Base-by-base conservation (phyloP, 2,113 vertebrate genomes). In the Puffinus mauretanicus region DNA sequence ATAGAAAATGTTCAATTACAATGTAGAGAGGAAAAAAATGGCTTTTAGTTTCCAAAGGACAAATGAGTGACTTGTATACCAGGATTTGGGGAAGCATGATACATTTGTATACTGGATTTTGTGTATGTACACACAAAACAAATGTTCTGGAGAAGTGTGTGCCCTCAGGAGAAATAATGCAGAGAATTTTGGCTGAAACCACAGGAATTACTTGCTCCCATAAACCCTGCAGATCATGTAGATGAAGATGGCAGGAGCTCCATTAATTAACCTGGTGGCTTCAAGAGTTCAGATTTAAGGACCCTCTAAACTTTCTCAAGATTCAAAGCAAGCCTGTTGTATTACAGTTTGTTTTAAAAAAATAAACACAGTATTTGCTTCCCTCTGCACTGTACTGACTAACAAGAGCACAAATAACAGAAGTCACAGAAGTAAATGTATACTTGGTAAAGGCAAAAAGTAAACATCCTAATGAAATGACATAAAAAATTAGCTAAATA, bases 181-280 rank as follows among this genome's bases (percentile, higher is more conserved):
- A 95, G 60, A 90, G 84, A 88, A 95, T 93, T 94, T 90, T 65
- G 82, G 89, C 93, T 95, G 93, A 95, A 97, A 86, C 15, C 73
- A 93, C 26, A 83, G 70, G 62, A 90, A 82, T 55, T 2, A 79
- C 27, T 90, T 77, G 66, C 46, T 89, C 89, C 86, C 64, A 75
- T 55, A 95, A 88, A 58, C 51, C 49, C 65, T 58, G 72, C 12
- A 82, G 27, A 83, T 75, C 47, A 60, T 3, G 16, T 20, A 81
- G 65, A 71, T 47, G 47, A 69, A 95, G 94, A 90, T 0, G 1
- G 79, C 72, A 86, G 55, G 69, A 92, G n/a, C 21, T 75, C 85
- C 89, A 69, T 44, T 51, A 76, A 86, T 79, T 60, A 94, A 90
- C 66, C 47, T 66, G 38, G 25, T 67, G 52, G 52, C 72, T 83